Evolutionary conservation across 1,140 invertebrate genomes (phyloP).

Genomic region (Leptinotarsa undecemlineata): DNA sequence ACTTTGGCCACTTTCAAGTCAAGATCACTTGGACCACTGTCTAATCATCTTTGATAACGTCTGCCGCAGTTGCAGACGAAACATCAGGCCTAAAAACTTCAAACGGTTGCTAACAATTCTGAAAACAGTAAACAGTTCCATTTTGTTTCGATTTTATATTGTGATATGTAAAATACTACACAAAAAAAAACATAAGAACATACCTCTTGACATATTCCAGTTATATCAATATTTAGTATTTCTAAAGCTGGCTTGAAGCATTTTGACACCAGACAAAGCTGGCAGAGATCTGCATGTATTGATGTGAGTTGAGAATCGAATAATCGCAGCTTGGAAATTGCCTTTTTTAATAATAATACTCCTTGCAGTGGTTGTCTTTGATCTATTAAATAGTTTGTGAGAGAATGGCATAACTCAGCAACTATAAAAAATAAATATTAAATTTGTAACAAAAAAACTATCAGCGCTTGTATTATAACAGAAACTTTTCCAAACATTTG

Average conservation of each 20-base stretch:
- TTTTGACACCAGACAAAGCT: slow-evolving; percentile 88
- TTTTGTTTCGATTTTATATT: too few relatives aligned
- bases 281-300: slow-evolving; percentile 91
- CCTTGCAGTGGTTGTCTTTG: slow-evolving; percentile 79
- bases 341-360: slow-evolving; percentile 80
- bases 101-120: too few relatives aligned
- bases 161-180: too few relatives aligned
- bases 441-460: too few relatives aligned
- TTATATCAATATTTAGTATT: slow-evolving; percentile 89
- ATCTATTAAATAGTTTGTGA: slow-evolving; percentile 79
- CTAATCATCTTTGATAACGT: too few relatives aligned
- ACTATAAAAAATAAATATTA: slow-evolving; percentile 61
- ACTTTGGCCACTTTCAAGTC: too few relatives aligned
- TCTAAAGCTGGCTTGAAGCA: slow-evolving; percentile 90
- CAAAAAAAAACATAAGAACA: slow-evolving; percentile 31
- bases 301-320: slow-evolving; percentile 88
- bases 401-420: slow-evolving; percentile 84
- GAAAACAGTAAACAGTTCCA: too few relatives aligned
- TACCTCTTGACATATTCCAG: slow-evolving; percentile 85
- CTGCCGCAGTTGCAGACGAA: too few relatives aligned
- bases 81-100: too few relatives aligned
- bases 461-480: too few relatives aligned
- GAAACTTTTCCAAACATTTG: too few relatives aligned
- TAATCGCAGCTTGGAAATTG: slow-evolving; percentile 87
- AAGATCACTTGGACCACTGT: too few relatives aligned